phyloP scores from a whole-genome alignment of 2,888 invertebrate species.

The Xanthostigma xanthostigma region DNA sequence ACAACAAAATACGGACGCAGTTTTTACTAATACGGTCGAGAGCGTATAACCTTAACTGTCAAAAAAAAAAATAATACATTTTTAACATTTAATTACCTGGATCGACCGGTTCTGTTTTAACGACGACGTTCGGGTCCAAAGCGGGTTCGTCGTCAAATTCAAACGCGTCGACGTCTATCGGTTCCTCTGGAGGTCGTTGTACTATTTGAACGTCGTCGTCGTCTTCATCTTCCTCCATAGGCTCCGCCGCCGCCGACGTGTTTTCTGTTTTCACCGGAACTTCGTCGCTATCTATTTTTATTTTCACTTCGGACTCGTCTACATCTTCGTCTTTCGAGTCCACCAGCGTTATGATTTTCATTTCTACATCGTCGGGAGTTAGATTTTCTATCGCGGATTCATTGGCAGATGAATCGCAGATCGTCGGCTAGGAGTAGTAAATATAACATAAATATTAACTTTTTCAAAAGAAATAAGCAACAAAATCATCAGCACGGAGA shows the following conservation, averaged over 20 bases:
- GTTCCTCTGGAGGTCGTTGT: slow-evolving; percentile 42
- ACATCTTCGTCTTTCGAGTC: slow-evolving; percentile 17
- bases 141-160: slow-evolving; percentile 4
- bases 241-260: slow-evolving; percentile 28
- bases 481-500: not conserved
- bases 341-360: slow-evolving; percentile 13
- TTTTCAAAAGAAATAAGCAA: too few species aligned
- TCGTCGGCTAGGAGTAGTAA: not conserved
- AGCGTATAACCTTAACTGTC: too few species aligned
- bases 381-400: slow-evolving; percentile 3
- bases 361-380: slow-evolving; percentile 21
- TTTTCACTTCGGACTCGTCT: slow-evolving; percentile 16
- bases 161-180: not conserved
- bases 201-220: slow-evolving; percentile 57
- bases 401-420: not conserved
- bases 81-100: too few species aligned
- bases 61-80: too few species aligned
- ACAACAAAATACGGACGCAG: too few species aligned
- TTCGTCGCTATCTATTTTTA: slow-evolving; percentile 22
- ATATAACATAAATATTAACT: too few species aligned
- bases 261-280: slow-evolving; percentile 33
- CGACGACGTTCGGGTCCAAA: slow-evolving; percentile 14
- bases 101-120: slow-evolving; percentile 48
- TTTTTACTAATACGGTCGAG: too few species aligned
- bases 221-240: slow-evolving; percentile 29